Conservation (phyloP, 1,140 invertebrate genomes). For the Eriosoma lanigerum region DNA sequence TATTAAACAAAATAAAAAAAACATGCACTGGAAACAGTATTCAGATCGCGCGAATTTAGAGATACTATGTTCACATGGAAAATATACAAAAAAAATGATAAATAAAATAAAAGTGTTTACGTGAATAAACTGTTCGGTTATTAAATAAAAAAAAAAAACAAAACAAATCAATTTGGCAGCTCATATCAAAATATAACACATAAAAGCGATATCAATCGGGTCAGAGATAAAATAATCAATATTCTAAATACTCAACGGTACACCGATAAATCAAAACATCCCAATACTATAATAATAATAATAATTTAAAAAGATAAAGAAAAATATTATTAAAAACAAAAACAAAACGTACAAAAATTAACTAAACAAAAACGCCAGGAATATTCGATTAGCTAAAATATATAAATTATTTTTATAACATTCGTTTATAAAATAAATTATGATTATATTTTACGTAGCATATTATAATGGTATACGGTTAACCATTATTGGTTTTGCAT, state of each 20-base stretch:
- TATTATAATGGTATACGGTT: not conserved
- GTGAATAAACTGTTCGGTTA: not conserved
- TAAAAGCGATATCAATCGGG: conserved; percentile 48
- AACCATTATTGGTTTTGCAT: not conserved
- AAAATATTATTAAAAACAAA: not conserved
- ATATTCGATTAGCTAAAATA: conserved; percentile 46
- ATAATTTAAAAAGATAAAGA: conserved; percentile 1
- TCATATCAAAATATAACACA: conserved; percentile 38
- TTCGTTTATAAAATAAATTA: not conserved
- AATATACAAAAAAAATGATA: too few relatives aligned
- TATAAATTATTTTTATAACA: not conserved
- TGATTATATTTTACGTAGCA: too few relatives aligned
- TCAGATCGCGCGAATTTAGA: not conserved
- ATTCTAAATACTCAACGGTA: conserved; percentile 40
- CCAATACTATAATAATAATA: conserved; percentile 10
- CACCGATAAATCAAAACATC: conserved; percentile 48
- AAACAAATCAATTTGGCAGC: conserved; percentile 44
- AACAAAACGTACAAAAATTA: conserved; percentile 41
- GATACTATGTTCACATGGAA: not conserved
- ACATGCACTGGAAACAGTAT: conserved; percentile 17
- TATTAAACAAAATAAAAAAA: not conserved
- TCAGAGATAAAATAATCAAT: conserved; percentile 12
- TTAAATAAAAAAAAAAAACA: conserved; percentile 38
- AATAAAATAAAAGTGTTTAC: not conserved
- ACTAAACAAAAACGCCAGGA: conserved; percentile 36